Evolutionary conservation across 2,888 invertebrate genomes (phyloP), one percentile per base, ranked within the genome.

Genomic region (Polyommatus icarus): DNA sequence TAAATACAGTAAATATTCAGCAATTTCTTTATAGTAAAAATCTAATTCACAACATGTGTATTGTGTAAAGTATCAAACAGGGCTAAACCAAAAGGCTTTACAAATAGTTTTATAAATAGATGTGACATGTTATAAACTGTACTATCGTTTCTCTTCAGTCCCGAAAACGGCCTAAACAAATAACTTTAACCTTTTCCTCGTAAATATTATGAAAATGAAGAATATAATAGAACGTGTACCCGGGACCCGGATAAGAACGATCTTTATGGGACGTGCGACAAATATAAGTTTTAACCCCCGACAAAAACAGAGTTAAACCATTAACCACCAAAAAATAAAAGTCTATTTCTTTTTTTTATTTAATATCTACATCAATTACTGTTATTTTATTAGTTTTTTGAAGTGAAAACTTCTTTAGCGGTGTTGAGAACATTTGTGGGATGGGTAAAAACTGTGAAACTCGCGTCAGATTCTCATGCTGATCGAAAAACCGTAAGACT

Each of bases 131-230:
- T 61, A 61, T 61, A 24, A 61, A 61, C 61, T 20, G 3, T 61
- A 24, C 24, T 61, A 61, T 61, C 24, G 24, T 61, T 61, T 61
- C 24, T 24, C 24, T 24, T 4, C 61, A 24, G 61, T 61, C 61
- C 61, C 61, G 1, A 61, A 61, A 61, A 61, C 61, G 61, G 3
- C 61, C 24, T 61, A 61, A 61, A 12, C 61, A 61, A 61, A 61
- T 61, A 61, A 24, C 24, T 24, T 61, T 24, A 24, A 61, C 61
- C 61, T 61, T 24, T 61, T 61, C 24, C 24, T 61, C 61, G 61
- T 61, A 61, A 24, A 61, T 61, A 61, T 61, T 10, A 61, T n/a
- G n/a, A n/a, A 61, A 61, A 61, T 61, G 12, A 61, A 61, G 61
- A 61, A 61, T 61, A 20, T 20, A 61, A 61, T 24, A 24, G 24